These are phyloP conservation scores for Aphelinus certus DNA, from an alignment of 1,140 invertebrate species.

Conservation along the genomic window DNA sequence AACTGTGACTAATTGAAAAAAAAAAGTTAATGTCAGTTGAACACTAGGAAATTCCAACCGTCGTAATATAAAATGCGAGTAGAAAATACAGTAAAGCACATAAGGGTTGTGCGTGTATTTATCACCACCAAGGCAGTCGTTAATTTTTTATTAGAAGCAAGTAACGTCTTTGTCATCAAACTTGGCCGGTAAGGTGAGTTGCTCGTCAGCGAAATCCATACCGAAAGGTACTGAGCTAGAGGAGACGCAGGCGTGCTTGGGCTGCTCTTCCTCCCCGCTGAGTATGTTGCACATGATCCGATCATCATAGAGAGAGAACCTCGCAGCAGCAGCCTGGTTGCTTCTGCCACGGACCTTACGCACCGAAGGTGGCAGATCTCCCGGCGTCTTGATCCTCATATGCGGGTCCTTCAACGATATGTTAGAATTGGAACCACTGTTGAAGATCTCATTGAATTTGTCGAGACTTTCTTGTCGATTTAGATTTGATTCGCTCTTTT, in stretches of 20 bases:
- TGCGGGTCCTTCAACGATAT: conserved; percentile 75
- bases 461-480: conserved; percentile 66
- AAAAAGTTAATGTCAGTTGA: not conserved
- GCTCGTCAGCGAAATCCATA: conserved; percentile 57
- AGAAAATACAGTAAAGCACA: not conserved
- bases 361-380: conserved; percentile 80
- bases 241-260: conserved; percentile 46
- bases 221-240: conserved; percentile 61
- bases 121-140: conserved; percentile 36
- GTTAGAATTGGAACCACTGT: conserved; percentile 65
- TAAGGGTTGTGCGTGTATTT: not conserved
- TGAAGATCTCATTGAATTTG: conserved; percentile 77
- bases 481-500: conserved; percentile 49
- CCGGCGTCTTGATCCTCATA: conserved; percentile 82
- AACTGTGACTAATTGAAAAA: not conserved
- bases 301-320: conserved; percentile 87
- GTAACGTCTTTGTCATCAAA: conserved; percentile 59
- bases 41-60: not conserved
- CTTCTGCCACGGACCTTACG: conserved; percentile 70
- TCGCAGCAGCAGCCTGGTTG: conserved; percentile 62
- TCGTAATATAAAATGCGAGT: not conserved
- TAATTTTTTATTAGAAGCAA: conserved; percentile 60
- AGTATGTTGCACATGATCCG: conserved; percentile 79
- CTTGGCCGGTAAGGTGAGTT: conserved; percentile 57
- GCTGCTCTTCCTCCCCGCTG: conserved; percentile 52